Base-by-base conservation (phyloP, 2,113 vertebrate species). In the Bostrychus sinensis region DNA sequence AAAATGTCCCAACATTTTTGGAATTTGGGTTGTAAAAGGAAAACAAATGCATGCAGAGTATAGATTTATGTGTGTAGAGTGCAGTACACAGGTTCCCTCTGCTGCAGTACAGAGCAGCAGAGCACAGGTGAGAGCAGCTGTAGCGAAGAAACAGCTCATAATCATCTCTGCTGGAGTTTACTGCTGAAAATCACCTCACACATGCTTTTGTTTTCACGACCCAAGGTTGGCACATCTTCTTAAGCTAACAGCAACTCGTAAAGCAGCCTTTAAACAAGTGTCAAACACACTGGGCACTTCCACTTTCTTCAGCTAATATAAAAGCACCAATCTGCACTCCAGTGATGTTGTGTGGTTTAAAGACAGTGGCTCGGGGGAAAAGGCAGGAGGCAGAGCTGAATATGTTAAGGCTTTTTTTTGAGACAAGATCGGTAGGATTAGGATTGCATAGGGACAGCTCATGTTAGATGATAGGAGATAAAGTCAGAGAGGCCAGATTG, bases 131-230 rank as follows among this genome's bases (percentile, higher is more conserved):
- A n/a, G n/a, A n/a, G 4, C 36, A 45, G 45, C 22, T 25, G 45
- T 20, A 48, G 45, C 22, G 25, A 22, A 48, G 20, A 48, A 20
- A 48, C 22, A 59, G 42, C 42, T 32, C 41, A 28, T 56, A 56
- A 56, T 66, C 48, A 56, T 71, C 67, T 34, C 68, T 39, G 57
- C 43, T 62, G 74, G 22, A 45, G 56, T 71, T 66, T 62, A 71
- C 7, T 6, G 23, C 13, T 26, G 51, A 12, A 57, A 62, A 57
- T 53, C 26, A 42, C n/a, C 13, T n/a, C 25, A 56, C n/a, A 19
- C 57, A 13, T 48, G 20, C 45, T 48, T 57, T 53, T 30, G 42
- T 53, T 53, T 53, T 23, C 42, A 50, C 10, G 28, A 62, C 51
- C 39, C 43, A 28, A 51, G 50, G 38, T 62, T 57, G 42, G 36